These are phyloP conservation scores for Oceanodroma leucorhoa DNA, from an alignment of 2,797 vertebrate genomes.

Conservation along the genomic window DNA sequence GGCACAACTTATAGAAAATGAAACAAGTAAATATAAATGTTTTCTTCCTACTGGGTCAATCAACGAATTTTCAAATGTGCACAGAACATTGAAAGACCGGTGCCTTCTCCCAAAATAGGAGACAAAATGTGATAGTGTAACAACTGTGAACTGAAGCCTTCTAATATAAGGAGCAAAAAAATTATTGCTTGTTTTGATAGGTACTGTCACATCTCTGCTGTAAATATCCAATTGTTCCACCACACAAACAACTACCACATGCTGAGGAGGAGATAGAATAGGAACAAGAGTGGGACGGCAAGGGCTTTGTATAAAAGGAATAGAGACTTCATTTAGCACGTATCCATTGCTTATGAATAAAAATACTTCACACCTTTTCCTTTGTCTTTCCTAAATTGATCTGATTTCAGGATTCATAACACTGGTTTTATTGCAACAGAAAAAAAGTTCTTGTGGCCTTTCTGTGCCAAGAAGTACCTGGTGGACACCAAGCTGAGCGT, in stretches of 20 bases:
- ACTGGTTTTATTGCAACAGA: background rate
- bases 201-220: background rate
- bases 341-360: background rate
- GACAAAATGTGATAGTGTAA: background rate
- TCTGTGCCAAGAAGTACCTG: background rate
- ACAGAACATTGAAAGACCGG: background rate
- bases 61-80: background rate
- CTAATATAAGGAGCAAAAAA: background rate
- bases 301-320: background rate
- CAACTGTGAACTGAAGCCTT: background rate
- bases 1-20: background rate
- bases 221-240: background rate
- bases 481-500: background rate
- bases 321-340: background rate
- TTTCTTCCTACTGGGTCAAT: background rate
- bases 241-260: background rate
- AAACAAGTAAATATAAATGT: background rate
- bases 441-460: background rate
- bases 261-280: background rate
- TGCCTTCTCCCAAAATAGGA: background rate
- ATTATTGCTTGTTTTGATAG: background rate
- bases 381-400: background rate
- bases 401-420: background rate
- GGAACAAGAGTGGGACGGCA: background rate
- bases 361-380: background rate